A percentile compares a stretch with the other conserved stretches of the same genome.
Conservation (phyloP, 2,797 vertebrate genomes). For the Meda fulgida region DNA sequence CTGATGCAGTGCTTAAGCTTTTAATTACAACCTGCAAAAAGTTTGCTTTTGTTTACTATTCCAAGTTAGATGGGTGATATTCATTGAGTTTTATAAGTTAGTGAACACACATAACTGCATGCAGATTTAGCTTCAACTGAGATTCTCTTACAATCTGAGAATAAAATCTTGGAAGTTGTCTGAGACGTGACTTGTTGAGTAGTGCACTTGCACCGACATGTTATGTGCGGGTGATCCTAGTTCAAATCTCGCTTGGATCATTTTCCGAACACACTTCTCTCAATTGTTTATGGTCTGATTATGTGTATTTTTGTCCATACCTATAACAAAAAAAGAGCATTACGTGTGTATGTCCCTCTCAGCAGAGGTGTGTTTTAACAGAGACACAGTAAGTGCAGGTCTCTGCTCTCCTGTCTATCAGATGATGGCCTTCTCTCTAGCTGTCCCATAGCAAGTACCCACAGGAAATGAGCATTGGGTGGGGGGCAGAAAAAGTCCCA, state of each 20-base stretch:
- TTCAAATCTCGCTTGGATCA: not conserved
- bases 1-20: not conserved
- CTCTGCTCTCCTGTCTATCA: conserved; percentile 29
- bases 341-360: not conserved
- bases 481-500: conserved; percentile 66
- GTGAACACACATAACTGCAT: not conserved
- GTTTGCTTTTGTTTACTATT: not conserved
- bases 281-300: not conserved
- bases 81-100: not conserved
- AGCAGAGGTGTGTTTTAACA: not conserved
- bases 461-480: conserved; percentile 77
- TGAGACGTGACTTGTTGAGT: not conserved
- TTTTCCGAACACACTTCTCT: conserved; percentile 7
- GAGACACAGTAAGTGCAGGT: conserved; percentile 5
- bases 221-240: not conserved
- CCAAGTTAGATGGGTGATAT: not conserved
- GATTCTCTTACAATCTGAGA: not conserved
- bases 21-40: conserved; percentile 11
- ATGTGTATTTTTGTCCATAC: not conserved
- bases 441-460: conserved; percentile 62
- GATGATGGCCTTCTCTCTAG: conserved; percentile 40
- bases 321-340: conserved; percentile 4
- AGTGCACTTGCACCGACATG: not conserved
- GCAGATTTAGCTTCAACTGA: not conserved
- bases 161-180: not conserved